Base-by-base conservation (phyloP, 1,140 invertebrate genomes). In the Protaetia brevitarsis region DNA sequence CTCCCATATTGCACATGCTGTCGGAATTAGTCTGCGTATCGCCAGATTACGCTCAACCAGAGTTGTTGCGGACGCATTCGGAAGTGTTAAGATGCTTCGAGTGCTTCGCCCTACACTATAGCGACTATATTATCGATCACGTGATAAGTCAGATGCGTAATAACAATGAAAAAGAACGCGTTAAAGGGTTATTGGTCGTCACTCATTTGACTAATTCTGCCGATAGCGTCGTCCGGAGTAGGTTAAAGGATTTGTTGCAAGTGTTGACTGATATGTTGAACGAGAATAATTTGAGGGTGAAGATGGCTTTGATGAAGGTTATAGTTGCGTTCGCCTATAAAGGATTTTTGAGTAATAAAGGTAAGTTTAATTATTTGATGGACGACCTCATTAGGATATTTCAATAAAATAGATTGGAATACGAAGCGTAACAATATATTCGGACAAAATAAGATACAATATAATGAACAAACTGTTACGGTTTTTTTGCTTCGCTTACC, bases 51-150 rank as follows among this genome's bases (percentile, higher is more conserved):
- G 85, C 87, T 63, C 86, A 89, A 71, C 89, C 90, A 2, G 83
- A 88, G 27, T 87, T 88, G 11, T 86, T 93, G 0, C 92, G 92
- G 76, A 93, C 90, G 63, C 93, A 96, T 79, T 95, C 93, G 75
- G 94, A 96, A 83, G 88, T 94, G 0, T 79, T 96, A 2, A 82
- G 94, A 41, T 96, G 93, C 76, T 95, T 92, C 75, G 88, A 93
- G 72, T 86, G 90, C 36, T 82, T 97, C 71, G 86, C 91, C 67
- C 79, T 84, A 63, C 83, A 88, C 63, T 90, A 85, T 75, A 83
- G 87, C 0, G 83, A 85, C 61, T 84, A 87, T 70, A 87, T 86
- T 1, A 82, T 90, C 23, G 88, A 90, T 71, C 82, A 84, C 67
- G 74, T 89, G 19, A 78, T 96, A 56, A 86, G 87, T 61, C 88